Conservation (phyloP, 2,113 vertebrate genomes). For the Nettapus auritus region DNA sequence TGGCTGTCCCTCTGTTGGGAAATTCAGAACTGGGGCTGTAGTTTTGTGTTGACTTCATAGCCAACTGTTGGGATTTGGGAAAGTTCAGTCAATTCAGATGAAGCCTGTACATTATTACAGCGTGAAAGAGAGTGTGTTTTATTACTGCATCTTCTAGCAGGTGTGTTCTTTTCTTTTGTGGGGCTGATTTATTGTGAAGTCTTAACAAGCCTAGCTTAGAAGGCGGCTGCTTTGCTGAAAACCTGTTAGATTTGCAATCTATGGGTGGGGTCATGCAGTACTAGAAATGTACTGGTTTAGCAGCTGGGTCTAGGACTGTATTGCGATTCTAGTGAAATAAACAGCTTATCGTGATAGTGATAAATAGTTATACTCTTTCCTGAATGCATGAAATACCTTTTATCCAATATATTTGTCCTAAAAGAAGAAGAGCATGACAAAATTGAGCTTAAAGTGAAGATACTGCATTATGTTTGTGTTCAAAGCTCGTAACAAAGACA, state of each 20-base stretch:
- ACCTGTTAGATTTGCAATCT: neutral
- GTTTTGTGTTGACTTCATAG: neutral
- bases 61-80: neutral
- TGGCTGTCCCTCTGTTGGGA: neutral
- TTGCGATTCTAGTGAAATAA: neutral
- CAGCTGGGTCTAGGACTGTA: neutral
- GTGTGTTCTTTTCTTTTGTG: neutral
- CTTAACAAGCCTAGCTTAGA: neutral
- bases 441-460: neutral
- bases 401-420: neutral
- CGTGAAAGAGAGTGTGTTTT: neutral
- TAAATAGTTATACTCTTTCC: neutral
- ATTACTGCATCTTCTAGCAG: neutral
- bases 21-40: neutral
- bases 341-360: neutral
- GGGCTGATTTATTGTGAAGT: neutral
- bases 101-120: neutral
- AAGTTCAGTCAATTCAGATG: neutral
- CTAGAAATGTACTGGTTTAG: neutral
- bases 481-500: neutral
- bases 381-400: neutral
- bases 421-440: neutral
- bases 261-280: neutral
- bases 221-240: neutral
- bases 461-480: neutral